Evolutionary conservation across 2,888 invertebrate genomes (phyloP), one percentile per base, ranked within the genome.

Genomic region (Amphimallon solstitiale): DNA sequence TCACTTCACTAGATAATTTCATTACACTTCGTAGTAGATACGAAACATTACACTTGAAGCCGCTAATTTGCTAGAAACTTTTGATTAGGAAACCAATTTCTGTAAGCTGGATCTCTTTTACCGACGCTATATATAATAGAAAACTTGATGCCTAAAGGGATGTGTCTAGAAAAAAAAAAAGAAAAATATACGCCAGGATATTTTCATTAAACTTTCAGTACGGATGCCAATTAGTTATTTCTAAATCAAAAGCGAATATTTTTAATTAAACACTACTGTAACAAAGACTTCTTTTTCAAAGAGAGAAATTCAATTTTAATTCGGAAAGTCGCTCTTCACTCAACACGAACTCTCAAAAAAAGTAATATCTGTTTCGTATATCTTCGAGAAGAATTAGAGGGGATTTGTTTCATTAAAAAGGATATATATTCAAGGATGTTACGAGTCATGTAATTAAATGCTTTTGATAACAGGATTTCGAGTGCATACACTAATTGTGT

Each of bases 121-220:
- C n/a, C 3, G 23, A 23, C 2, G 23, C 3, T 23, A 3, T 29
- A 29, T 29, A 29, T 29, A 29, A 9, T 29, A 29, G 5, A 9
- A 29, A 29, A 29, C 7, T 29, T 29, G 9, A 9, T 29, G 5
- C 29, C 29, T 5, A 5, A 29, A 9, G 29, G 29, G 29, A 29
- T 5, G 29, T 5, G 9, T 29, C 23, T 4, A n/a, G n/a, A n/a
- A n/a, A n/a, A n/a, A n/a, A n/a, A n/a, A n/a, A n/a, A n/a, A n/a
- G 9, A 29, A 29, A 29, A 29, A 29, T 29, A 5, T 5, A 29
- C 29, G 2, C 48, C 0, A 19, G 6, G 48, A 48, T 23, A 48
- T n/a, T 48, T 48, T 48, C 56, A 56, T 56, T 56, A 56, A 56
- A 56, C 38, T 56, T 56, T 56, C 19, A 21, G 15, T 56, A 37